These are phyloP conservation scores for Plemyria rubiginata DNA, from an alignment of 2,888 invertebrate species.

Conservation along the genomic window DNA sequence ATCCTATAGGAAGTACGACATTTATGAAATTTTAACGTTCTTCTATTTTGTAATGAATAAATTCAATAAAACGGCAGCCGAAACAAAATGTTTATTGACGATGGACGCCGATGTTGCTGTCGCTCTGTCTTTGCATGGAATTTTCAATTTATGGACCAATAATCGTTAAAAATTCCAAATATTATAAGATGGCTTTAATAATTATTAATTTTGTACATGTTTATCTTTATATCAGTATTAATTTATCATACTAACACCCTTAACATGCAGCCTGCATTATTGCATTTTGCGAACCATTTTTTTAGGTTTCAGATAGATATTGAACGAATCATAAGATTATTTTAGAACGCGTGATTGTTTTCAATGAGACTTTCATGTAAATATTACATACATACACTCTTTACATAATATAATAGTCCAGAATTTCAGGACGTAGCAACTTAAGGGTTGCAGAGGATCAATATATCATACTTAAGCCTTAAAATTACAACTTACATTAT, in stretches of 20 bases:
- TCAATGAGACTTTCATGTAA: background rate
- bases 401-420: conserved; percentile 12
- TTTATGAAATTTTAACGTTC: conserved; percentile 6
- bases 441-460: conserved; percentile 3
- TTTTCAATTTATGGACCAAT: background rate
- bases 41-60: background rate
- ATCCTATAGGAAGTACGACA: background rate
- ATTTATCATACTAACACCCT: no score
- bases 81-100: background rate
- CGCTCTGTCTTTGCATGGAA: background rate
- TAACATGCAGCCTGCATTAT: no score
- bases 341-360: background rate
- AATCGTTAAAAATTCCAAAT: background rate
- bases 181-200: no score
- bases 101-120: background rate
- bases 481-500: conserved; percentile 9
- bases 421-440: conserved; percentile 19
- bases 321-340: background rate
- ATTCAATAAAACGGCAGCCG: background rate
- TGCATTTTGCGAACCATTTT: no score
- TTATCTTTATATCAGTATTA: no score
- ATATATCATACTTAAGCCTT: conserved; percentile 11
- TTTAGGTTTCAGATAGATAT: no score
- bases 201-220: no score
- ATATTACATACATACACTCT: background rate